Evolutionary conservation across 2,797 vertebrate genomes (phyloP).

Genomic region (Sebastes kiyomatsui): DNA sequence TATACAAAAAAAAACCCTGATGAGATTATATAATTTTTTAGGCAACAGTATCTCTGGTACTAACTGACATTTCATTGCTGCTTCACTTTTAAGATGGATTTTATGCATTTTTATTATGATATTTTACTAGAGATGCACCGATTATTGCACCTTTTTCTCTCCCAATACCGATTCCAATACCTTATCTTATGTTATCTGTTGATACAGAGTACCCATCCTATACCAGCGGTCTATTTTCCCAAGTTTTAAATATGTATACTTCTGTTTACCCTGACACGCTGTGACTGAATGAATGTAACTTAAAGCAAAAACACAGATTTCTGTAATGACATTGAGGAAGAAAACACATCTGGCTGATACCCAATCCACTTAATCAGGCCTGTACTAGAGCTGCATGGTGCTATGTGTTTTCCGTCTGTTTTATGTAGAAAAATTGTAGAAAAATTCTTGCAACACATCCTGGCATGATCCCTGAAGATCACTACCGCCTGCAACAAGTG

Average conservation of each 20-base stretch:
- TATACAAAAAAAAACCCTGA: neutral
- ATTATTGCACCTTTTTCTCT: neutral
- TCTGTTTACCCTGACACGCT: neutral
- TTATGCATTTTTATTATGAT: neutral
- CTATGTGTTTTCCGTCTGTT: neutral
- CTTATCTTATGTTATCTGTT: neutral
- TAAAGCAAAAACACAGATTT: neutral
- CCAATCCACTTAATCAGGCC: constrained; percentile 17
- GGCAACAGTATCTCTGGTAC: neutral
- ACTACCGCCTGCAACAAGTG: neutral
- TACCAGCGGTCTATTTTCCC: neutral
- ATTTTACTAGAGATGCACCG: neutral
- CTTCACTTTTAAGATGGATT: neutral
- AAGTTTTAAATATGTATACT: neutral
- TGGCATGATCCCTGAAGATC: too few species aligned
- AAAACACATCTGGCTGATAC: neutral
- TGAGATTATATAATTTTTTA: neutral
- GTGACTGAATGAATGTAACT: neutral
- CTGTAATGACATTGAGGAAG: neutral
- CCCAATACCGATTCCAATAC: neutral
- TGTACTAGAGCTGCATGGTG: neutral
- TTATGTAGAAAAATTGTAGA: neutral
- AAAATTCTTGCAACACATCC: too few species aligned
- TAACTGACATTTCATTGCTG: neutral
- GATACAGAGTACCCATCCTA: neutral